A percentile compares a stretch with the other conserved stretches of the same genome.
These are phyloP conservation scores for Agapornis canus DNA, from an alignment of 2,797 vertebrate genomes.

Conservation along the genomic window DNA sequence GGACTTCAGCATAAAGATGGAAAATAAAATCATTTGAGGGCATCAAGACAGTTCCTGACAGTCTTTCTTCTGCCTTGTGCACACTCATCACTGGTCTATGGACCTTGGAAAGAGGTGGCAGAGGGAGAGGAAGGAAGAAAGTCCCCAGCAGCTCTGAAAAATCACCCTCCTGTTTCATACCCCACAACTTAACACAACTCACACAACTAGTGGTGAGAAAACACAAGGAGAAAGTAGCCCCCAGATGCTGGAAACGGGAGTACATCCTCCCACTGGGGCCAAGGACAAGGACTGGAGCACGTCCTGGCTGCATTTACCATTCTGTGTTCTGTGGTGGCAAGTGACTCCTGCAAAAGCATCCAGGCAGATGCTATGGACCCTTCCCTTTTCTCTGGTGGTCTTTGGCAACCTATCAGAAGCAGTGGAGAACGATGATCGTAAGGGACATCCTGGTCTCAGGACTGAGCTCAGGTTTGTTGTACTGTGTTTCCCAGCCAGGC, in stretches of 20 bases:
- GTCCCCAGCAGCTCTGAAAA: background rate
- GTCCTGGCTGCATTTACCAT: background rate
- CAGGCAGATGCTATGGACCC: background rate
- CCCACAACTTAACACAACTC: background rate
- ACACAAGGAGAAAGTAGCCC: background rate
- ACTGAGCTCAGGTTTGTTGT: background rate
- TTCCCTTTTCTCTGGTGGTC: background rate
- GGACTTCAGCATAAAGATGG: background rate
- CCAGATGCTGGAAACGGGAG: background rate
- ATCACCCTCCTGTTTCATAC: background rate
- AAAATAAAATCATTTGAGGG: background rate
- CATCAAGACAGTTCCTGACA: background rate
- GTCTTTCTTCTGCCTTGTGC: background rate
- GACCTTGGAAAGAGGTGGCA: background rate
- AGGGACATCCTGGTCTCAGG: background rate
- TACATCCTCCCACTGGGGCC: rapidly evolving
- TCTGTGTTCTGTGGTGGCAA: background rate
- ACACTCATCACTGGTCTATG: background rate
- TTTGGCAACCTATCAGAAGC: background rate
- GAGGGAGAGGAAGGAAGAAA: background rate
- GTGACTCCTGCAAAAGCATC: background rate
- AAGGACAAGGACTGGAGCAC: rapidly evolving
- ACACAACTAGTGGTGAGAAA: background rate
- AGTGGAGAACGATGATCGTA: background rate
- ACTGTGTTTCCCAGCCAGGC: rapidly evolving